Percentiles rank a stretch among this genome's conserved stretches.
Conservation (phyloP, 2,113 vertebrate genomes). For the Anhinga rufa region DNA sequence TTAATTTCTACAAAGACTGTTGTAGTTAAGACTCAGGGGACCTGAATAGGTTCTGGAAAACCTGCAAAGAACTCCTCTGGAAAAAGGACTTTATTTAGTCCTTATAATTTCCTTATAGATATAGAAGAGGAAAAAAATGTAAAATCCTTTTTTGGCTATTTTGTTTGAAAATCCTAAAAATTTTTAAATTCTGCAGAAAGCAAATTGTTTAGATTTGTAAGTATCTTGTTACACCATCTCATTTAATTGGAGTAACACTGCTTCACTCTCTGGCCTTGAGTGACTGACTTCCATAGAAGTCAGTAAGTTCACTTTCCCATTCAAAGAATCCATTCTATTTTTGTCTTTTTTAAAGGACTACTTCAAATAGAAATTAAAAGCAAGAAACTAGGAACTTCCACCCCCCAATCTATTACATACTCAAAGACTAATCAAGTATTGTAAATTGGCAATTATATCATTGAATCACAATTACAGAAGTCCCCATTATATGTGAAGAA, state of each 20-base stretch:
- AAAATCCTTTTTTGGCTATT: not conserved
- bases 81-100: not conserved
- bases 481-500: not conserved
- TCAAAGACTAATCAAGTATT: not conserved
- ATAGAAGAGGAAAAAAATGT: not conserved
- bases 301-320: not conserved
- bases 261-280: not conserved
- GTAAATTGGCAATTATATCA: not conserved
- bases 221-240: not conserved
- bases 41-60: not conserved
- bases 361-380: not conserved
- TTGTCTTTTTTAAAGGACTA: not conserved
- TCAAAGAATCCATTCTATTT: not conserved
- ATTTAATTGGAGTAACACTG: not conserved
- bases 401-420: not conserved
- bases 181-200: not conserved
- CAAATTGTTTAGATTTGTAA: not conserved
- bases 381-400: not conserved
- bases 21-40: not conserved
- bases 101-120: not conserved
- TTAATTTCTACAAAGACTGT: not conserved
- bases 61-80: not conserved
- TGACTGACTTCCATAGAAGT: not conserved
- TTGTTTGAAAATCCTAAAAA: not conserved
- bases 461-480: not conserved